A percentile compares a stretch with the other conserved stretches of the same genome.
phyloP scores from a whole-genome alignment of 2,113 vertebrate species.

The Cervus canadensis region DNA sequence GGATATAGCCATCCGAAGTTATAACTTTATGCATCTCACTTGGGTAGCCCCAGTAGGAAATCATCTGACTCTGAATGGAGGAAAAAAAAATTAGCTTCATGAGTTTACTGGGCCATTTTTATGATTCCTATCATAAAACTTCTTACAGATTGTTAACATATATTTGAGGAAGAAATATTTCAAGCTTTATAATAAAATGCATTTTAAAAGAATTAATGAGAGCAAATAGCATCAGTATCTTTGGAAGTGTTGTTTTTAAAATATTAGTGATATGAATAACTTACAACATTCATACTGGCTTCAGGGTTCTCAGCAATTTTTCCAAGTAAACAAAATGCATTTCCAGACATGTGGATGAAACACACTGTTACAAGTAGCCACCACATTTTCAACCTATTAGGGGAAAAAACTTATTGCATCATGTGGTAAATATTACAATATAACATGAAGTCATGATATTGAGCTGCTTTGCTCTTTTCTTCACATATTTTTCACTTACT shows the following conservation, averaged over 20 bases:
- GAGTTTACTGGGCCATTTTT: neutral
- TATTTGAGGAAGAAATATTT: neutral
- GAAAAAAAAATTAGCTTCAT: neutral
- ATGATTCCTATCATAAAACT: neutral
- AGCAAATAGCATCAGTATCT: neutral
- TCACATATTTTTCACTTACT: no score
- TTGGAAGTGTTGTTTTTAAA: neutral
- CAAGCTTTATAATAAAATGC: neutral
- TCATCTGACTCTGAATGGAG: neutral
- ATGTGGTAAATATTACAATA: neutral
- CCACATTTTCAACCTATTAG: constrained; percentile 25
- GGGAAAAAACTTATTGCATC: neutral
- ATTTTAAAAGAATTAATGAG: neutral
- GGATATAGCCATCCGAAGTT: constrained; percentile 74
- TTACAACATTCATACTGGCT: constrained; percentile 25
- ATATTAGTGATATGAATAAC: neutral
- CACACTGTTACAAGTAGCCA: neutral
- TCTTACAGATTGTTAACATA: neutral
- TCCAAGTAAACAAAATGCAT: neutral
- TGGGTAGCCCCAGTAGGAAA: constrained; percentile 67
- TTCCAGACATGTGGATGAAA: neutral
- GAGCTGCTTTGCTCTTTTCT: neutral
- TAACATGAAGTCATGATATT: neutral
- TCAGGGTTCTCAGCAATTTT: neutral
- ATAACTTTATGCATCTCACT: constrained; percentile 62